Evolutionary conservation across 2,888 invertebrate species (phyloP).

Genomic region (Rosalia funebris): DNA sequence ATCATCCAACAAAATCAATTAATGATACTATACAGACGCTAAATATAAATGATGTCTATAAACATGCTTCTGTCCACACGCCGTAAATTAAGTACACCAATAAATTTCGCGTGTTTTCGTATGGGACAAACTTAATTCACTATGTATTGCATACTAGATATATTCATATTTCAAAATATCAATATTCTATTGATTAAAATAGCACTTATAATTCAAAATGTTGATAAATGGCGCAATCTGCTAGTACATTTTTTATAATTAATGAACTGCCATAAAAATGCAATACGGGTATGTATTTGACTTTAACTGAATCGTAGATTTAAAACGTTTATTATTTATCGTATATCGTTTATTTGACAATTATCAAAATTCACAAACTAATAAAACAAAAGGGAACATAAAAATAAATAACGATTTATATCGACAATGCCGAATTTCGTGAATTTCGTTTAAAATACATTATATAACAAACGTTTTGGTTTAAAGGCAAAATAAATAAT

Average conservation of each 20-base stretch:
- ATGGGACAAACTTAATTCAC: slow-evolving; percentile 43
- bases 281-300: slow-evolving; percentile 13
- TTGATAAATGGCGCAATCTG: slow-evolving; percentile 14
- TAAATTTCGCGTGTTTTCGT: slow-evolving; percentile 45
- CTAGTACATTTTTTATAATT: slow-evolving; percentile 16
- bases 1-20: slow-evolving; percentile 51
- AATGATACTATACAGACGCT: slow-evolving; percentile 46
- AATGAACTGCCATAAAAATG: slow-evolving; percentile 26
- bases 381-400: too few species aligned
- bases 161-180: slow-evolving; percentile 34
- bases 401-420: too few species aligned
- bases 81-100: slow-evolving; percentile 48
- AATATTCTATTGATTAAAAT: slow-evolving; percentile 22
- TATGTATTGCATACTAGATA: slow-evolving; percentile 34
- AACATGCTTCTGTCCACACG: slow-evolving; percentile 51
- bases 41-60: slow-evolving; percentile 52
- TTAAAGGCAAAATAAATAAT: too few species aligned
- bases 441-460: too few species aligned
- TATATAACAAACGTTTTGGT: too few species aligned
- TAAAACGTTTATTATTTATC: slow-evolving; percentile 12
- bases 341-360: slow-evolving; percentile 18
- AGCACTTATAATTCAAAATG: slow-evolving; percentile 23
- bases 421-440: too few species aligned
- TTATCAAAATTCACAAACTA: slow-evolving; percentile 20
- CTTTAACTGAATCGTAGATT: slow-evolving; percentile 20